Evolutionary conservation across 1,140 invertebrate species (phyloP).

Genomic region (Bombus confusus): DNA sequence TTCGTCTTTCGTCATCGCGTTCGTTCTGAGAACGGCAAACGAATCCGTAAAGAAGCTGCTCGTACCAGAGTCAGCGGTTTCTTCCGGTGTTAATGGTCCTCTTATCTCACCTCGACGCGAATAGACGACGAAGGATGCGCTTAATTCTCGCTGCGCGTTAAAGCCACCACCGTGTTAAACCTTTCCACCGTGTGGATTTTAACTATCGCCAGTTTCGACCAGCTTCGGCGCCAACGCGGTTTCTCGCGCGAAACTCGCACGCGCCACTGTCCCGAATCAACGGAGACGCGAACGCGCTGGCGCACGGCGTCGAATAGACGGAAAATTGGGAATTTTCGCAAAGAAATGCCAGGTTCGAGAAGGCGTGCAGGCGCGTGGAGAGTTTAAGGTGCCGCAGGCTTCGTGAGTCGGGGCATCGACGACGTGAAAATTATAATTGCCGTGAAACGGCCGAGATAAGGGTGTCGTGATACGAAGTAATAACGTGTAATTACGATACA

Average conservation of each 20-base stretch:
- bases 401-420: too few relatives aligned
- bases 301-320: too few relatives aligned
- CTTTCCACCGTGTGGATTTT: too few relatives aligned
- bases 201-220: not conserved
- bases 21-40: constrained; percentile 60
- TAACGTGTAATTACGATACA: not conserved
- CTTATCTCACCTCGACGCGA: constrained; percentile 20
- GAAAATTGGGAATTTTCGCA: too few relatives aligned
- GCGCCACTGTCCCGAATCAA: accelerated
- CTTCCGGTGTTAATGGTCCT: constrained; percentile 38
- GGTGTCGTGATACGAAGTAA: too few relatives aligned
- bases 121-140: constrained; percentile 5
- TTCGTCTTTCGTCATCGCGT: constrained; percentile 48
- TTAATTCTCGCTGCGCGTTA: not conserved
- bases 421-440: not conserved
- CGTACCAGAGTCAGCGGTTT: constrained; percentile 38
- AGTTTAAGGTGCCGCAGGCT: too few relatives aligned
- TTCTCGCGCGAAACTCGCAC: too few relatives aligned
- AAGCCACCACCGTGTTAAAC: not conserved
- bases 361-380: too few relatives aligned
- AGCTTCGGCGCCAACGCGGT: too few relatives aligned
- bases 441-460: not conserved
- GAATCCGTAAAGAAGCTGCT: constrained; percentile 39
- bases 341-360: too few relatives aligned
- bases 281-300: accelerated